phyloP scores from a whole-genome alignment of 2,113 vertebrate genomes.

The Passer domesticus region DNA sequence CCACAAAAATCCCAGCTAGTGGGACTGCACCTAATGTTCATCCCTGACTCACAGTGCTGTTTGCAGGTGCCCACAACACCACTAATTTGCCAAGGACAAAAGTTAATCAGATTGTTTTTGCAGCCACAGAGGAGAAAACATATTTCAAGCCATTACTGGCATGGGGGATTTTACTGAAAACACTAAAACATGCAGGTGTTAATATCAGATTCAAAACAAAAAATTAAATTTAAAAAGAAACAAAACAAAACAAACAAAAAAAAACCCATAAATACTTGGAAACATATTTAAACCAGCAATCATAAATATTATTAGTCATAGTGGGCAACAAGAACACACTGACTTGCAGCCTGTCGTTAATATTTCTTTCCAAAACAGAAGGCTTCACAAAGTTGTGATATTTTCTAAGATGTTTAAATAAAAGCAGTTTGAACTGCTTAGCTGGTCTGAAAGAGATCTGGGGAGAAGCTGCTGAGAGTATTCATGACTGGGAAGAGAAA shows the following conservation, averaged over 20 bases:
- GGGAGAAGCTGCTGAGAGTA: background rate
- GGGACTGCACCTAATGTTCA: background rate
- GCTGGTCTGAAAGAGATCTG: background rate
- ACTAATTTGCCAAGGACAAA: constrained; percentile 20
- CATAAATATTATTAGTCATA: background rate
- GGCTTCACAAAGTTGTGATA: constrained; percentile 7
- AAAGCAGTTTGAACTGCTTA: background rate
- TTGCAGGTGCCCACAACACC: background rate
- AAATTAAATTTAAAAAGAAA: no score
- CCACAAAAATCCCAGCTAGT: background rate
- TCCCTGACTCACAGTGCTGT: background rate
- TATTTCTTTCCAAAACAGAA: constrained; percentile 5
- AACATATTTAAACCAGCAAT: background rate
- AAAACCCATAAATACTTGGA: background rate
- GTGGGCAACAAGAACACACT: background rate
- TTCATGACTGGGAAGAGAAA: background rate
- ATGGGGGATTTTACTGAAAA: background rate
- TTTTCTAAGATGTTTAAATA: constrained; percentile 41
- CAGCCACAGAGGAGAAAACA: background rate
- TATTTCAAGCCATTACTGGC: background rate
- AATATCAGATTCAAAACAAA: background rate
- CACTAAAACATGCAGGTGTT: background rate
- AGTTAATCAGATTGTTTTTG: constrained; percentile 11
- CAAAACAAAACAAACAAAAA: background rate
- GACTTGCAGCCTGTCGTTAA: background rate